Conservation (phyloP, 1,140 invertebrate species). For the Megathymus violae region DNA sequence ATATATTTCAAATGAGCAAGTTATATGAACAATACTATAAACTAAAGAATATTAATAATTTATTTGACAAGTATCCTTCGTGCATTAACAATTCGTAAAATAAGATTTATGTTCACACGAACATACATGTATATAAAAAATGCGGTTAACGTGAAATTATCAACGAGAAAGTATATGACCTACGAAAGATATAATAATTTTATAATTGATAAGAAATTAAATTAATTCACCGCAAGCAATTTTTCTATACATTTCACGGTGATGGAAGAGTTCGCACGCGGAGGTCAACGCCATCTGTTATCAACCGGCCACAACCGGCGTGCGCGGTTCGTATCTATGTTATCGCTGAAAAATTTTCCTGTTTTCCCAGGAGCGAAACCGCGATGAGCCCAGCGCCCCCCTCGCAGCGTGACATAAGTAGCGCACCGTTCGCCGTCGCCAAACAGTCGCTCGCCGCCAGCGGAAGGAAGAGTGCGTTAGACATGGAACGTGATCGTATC, state of each 20-base stretch:
- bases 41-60: too few relatives aligned
- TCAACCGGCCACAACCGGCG: constrained; percentile 57
- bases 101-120: background rate
- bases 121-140: background rate
- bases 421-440: constrained; percentile 45
- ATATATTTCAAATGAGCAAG: too few relatives aligned
- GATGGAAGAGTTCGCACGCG: background rate
- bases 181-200: constrained; percentile 7
- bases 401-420: constrained; percentile 69
- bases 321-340: constrained; percentile 52
- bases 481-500: constrained; percentile 86
- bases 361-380: constrained; percentile 79
- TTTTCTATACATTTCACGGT: constrained; percentile 31
- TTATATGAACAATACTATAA: too few relatives aligned
- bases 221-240: constrained; percentile 27
- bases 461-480: constrained; percentile 59
- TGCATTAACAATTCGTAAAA: background rate
- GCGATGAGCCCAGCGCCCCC: constrained; percentile 75
- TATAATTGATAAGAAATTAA: constrained; percentile 18
- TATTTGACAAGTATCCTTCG: background rate
- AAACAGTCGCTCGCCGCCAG: constrained; percentile 65
- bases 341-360: constrained; percentile 75
- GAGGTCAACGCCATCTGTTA: constrained; percentile 72
- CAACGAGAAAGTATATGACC: constrained; percentile 18
- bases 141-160: constrained; percentile 12